Evolutionary conservation across 2,888 invertebrate genomes (phyloP), one percentile per base, ranked within the genome.

Genomic region (Masnerella sp.): DNA sequence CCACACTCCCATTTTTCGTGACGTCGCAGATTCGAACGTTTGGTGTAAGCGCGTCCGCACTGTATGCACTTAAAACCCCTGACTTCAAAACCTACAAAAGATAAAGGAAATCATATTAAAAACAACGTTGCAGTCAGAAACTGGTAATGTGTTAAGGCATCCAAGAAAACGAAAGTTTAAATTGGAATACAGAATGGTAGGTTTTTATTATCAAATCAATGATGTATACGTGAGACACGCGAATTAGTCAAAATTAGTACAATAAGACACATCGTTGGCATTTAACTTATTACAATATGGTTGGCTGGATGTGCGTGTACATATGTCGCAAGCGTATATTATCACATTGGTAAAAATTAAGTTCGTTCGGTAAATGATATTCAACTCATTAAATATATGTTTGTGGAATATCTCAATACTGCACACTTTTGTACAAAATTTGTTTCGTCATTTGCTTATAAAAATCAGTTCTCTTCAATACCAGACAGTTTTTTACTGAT

Each of bases 1-100:
- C 87, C 87, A 77, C 88, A 88, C 58, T 88, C 87, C 79, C 83
- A 85, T 36, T 81, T 86, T 73, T 82, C 76, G 75, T 88, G 88
- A 20, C 84, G 79, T 20, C 78, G 59, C 12, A 85, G 78, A 75
- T 85, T 85, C 67, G 80, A 81, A 9, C 75, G 74, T 74, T 77
- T 76, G 11, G 83, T 82, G 76, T 84, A 85, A 45, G 72, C 51
- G 0, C 83, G 81, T 38, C 81, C 80, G 59, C 84, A 85, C 28
- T 77, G 72, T 28, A 54, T 77, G 51, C 84, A 85, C 42, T 74
- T 64, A 76, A 77, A 84, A 45, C 78, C 75, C 11, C 68, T 25
- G 42, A 74, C 71, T 64, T 28, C 32, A 38, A 51, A 69, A 78
- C 75, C 84, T 84, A 81, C 54, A 51, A 72, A 80, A 79, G 15